Percentiles rank a stretch among this genome's conserved stretches.
These are phyloP conservation scores for Leptinotarsa peninsularis DNA, from an alignment of 2,888 invertebrate species.

Conservation along the genomic window DNA sequence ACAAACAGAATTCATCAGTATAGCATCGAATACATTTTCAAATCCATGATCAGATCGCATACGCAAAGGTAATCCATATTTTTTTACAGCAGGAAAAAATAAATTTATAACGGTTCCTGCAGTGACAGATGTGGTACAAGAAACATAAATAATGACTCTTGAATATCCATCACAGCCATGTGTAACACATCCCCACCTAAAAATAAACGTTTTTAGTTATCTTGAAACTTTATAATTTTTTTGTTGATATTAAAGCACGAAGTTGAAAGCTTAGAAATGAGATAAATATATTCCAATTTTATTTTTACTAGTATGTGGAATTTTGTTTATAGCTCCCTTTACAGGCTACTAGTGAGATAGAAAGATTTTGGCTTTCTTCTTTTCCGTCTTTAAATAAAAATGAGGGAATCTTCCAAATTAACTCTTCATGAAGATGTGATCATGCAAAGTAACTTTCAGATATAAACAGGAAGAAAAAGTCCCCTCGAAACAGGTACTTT, in stretches of 20 bases:
- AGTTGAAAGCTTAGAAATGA: background rate
- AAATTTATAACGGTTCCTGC: slow-evolving; percentile 17
- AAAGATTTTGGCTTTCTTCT: too few species aligned
- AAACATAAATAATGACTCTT: slow-evolving; percentile 16
- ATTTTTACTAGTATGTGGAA: too few species aligned
- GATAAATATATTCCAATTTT: too few species aligned
- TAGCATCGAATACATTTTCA: slow-evolving; percentile 27
- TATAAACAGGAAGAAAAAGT: too few species aligned
- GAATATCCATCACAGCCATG: slow-evolving; percentile 29
- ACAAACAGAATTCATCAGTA: slow-evolving; percentile 20
- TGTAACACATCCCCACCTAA: slow-evolving; percentile 19
- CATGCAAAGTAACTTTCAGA: too few species aligned
- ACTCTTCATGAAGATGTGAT: too few species aligned
- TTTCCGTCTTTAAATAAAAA: too few species aligned
- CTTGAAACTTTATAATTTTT: too few species aligned
- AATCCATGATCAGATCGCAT: slow-evolving; percentile 23
- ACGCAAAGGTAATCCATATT: slow-evolving; percentile 25
- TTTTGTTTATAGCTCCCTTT: too few species aligned
- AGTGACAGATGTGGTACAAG: slow-evolving; percentile 10
- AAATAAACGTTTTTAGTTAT: background rate
- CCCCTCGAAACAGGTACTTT: too few species aligned
- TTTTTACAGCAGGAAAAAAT: slow-evolving; percentile 21
- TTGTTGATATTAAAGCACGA: background rate
- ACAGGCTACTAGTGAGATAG: too few species aligned
- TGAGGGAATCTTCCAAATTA: too few species aligned